A percentile compares a stretch with the other conserved stretches of the same genome.
Conservation (phyloP, 2,888 invertebrate genomes). For the Andrena haemorrhoa region DNA sequence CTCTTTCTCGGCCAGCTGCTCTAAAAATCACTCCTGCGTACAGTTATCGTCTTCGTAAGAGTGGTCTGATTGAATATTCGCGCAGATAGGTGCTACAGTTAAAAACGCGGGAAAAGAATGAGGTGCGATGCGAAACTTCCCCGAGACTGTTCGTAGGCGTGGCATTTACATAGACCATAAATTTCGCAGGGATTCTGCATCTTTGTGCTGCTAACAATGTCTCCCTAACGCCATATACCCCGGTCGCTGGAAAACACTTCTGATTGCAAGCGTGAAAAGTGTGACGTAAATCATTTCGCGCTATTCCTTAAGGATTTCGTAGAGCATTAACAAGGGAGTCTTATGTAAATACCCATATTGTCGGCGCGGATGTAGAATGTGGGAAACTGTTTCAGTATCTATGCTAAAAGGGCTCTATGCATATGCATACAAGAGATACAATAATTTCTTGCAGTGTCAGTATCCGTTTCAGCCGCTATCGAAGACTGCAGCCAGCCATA, state of each 20-base stretch:
- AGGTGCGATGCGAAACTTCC: not conserved
- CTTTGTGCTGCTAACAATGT: not conserved
- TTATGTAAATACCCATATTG: slow-evolving; percentile 45
- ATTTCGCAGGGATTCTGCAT: not conserved
- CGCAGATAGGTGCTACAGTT: slow-evolving; percentile 11
- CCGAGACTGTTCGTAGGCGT: not conserved
- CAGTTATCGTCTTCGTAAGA: slow-evolving; percentile 21
- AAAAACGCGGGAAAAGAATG: not conserved
- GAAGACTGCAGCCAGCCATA: not conserved
- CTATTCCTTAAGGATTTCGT: not conserved
- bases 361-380: slow-evolving; percentile 47
- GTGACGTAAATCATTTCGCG: too few relatives aligned
- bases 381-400: slow-evolving; percentile 49
- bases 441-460: slow-evolving; percentile 47
- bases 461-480: slow-evolving; percentile 27
- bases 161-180: not conserved
- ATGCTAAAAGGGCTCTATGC: slow-evolving; percentile 40
- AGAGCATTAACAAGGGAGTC: not conserved
- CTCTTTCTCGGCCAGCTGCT: slow-evolving; percentile 23
- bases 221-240: too few relatives aligned
- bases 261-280: too few relatives aligned
- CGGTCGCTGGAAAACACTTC: too few relatives aligned
- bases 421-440: slow-evolving; percentile 45
- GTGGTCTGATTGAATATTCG: slow-evolving; percentile 32
- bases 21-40: slow-evolving; percentile 31